Percentiles rank a stretch among this genome's conserved stretches.
phyloP scores from a whole-genome alignment of 2,113 vertebrate species.

The Sarotherodon lohbergeri region DNA sequence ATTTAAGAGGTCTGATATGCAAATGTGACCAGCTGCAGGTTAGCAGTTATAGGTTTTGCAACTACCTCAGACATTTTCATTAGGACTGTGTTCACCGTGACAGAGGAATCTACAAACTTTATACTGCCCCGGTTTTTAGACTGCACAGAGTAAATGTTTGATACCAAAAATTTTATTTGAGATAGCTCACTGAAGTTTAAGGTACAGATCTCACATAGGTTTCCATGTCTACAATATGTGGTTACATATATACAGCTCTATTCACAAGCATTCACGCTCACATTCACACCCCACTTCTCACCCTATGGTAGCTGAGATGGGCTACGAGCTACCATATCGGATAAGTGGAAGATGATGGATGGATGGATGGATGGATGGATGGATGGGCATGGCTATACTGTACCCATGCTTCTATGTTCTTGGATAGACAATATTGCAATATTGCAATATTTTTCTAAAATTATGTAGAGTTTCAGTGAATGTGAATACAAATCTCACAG shows the following conservation, averaged over 20 bases:
- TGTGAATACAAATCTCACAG: neutral
- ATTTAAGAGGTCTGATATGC: constrained; percentile 22
- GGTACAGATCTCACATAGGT: neutral
- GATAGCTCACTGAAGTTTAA: neutral
- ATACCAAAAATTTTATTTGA: neutral
- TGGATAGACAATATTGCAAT: neutral
- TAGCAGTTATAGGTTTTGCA: neutral
- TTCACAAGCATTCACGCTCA: neutral
- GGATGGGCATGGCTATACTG: neutral
- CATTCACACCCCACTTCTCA: neutral
- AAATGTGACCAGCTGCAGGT: constrained; percentile 6
- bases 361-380: neutral
- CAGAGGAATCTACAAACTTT: neutral
- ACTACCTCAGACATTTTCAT: constrained; percentile 4
- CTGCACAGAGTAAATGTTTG: neutral
- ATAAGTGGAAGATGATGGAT: rapidly evolving
- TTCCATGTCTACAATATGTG: neutral
- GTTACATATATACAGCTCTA: neutral
- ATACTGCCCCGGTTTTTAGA: neutral
- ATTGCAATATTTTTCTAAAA: neutral
- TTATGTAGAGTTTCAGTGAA: neutral
- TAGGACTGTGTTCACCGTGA: neutral
- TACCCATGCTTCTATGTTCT: neutral
- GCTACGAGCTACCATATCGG: neutral
- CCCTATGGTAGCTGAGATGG: neutral